These are phyloP conservation scores for Centruroides sculpturatus DNA, from an alignment of 1,140 invertebrate species.

Conservation along the genomic window DNA sequence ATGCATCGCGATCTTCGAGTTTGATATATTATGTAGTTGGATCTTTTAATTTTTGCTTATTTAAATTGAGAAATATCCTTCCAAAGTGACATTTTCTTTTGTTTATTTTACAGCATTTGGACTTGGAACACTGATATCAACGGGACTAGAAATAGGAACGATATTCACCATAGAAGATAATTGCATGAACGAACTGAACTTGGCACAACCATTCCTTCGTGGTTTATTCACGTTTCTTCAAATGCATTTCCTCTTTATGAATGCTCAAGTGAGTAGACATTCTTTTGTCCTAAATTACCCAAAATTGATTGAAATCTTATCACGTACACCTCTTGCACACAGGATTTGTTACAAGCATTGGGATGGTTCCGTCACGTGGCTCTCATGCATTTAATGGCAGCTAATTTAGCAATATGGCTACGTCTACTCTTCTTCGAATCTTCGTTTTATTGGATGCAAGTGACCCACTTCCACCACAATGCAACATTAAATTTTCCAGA, in stretches of 20 bases:
- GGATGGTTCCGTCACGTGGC: conserved; percentile 32
- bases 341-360: conserved; percentile 18
- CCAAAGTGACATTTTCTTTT: background rate
- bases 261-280: conserved; percentile 41
- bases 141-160: conserved; percentile 47
- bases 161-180: conserved; percentile 41
- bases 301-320: no score
- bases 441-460: conserved; percentile 23
- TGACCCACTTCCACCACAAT: conserved; percentile 16
- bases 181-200: conserved; percentile 41
- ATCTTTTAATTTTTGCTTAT: no score
- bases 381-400: conserved; percentile 45
- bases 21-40: no score
- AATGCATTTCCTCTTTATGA: conserved; percentile 54
- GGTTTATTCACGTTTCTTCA: conserved; percentile 51
- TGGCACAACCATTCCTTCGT: conserved; percentile 45
- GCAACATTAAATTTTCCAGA: conserved; percentile 3
- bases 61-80: no score
- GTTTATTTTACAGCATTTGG: conserved; percentile 40
- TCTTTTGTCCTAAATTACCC: no score
- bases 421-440: conserved; percentile 44
- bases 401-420: conserved; percentile 43
- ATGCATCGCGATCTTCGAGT: no score
- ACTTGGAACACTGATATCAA: conserved; percentile 47
- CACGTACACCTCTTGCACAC: no score